Evolutionary conservation across 1,140 invertebrate genomes (phyloP), one percentile per base, ranked within the genome.

Genomic region (Cyphomyrmex costatus): DNA sequence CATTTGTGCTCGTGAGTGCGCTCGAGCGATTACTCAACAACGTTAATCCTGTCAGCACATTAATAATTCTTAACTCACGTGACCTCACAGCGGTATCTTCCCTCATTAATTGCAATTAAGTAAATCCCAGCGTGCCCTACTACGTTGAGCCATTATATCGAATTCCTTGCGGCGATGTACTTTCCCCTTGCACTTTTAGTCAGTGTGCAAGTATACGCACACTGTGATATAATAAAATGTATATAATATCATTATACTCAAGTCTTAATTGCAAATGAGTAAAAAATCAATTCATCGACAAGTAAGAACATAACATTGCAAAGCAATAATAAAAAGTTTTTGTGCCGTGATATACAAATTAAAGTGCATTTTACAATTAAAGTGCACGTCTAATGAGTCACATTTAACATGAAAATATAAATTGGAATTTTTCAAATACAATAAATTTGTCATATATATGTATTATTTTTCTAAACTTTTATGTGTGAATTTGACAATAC

Each of bases 81-180:
- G 90, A 94, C 90, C 92, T 89, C 88, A 85, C 90, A 74, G 91
- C 92, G 93, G 93, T 95, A 95, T 94, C 93, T 94, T 90, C 91
- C 86, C 93, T 94, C 94, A 94, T 95, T 95, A 95, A 95, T 95
- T 95, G 93, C 93, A 95, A 95, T 95, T 95, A 95, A 94, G 93
- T 93, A 93, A 95, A 94, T 94, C 91, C 91, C 90, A 85, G 74
- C 90, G 87, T 63, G 83, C 83, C 71, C 63, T 85, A 70, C 86
- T 87, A 86, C 82, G 85, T 87, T 91, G 92, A 93, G 92, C 86
- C 91, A 91, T 93, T 93, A 92, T 91, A 93, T 91, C 92, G 85
- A 42, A 66, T 88, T 88, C 77, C 85, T 84, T 61, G 77, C 84
- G 82, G 86, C 85, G 51, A 46, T 70, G 66, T 66, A 60, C 83